Conservation (phyloP, 2,113 vertebrate species). For the Solenodon paradoxus region DNA sequence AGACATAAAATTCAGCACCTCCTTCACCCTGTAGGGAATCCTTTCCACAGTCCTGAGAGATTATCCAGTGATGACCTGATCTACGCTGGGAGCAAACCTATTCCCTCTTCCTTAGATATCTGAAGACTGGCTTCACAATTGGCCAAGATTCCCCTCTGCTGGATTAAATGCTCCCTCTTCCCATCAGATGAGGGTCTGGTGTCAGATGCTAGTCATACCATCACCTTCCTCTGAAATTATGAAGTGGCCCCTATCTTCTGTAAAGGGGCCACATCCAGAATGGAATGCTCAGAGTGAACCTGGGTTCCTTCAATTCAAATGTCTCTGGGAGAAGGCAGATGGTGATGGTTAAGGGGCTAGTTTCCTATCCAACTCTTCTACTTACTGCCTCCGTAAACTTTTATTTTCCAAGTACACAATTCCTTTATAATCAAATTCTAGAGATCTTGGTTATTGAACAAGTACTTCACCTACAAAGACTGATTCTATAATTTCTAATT, state of each 20-base stretch:
- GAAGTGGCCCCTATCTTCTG: not conserved
- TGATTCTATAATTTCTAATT: conserved; percentile 26
- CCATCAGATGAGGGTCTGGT: not conserved
- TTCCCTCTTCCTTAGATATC: not conserved
- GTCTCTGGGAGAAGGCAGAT: not conserved
- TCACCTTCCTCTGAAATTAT: not conserved
- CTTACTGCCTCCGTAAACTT: too few species aligned
- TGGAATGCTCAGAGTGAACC: not conserved
- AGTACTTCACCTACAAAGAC: not conserved
- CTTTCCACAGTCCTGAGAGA: not conserved
- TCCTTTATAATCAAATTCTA: not conserved
- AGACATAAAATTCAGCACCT: not conserved
- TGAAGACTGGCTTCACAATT: not conserved
- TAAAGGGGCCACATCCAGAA: not conserved
- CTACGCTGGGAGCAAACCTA: not conserved
- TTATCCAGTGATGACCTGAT: not conserved
- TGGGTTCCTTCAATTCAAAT: not conserved
- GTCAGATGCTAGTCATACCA: not conserved
- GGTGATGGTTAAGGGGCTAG: not conserved
- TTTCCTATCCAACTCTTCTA: not conserved
- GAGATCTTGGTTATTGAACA: conserved; percentile 9
- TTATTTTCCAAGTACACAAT: too few species aligned
- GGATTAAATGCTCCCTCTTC: not conserved
- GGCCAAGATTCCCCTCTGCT: not conserved
- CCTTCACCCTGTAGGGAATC: not conserved